Base-by-base conservation (phyloP, 2,888 invertebrate genomes). In the Hyposoter didymator region DNA sequence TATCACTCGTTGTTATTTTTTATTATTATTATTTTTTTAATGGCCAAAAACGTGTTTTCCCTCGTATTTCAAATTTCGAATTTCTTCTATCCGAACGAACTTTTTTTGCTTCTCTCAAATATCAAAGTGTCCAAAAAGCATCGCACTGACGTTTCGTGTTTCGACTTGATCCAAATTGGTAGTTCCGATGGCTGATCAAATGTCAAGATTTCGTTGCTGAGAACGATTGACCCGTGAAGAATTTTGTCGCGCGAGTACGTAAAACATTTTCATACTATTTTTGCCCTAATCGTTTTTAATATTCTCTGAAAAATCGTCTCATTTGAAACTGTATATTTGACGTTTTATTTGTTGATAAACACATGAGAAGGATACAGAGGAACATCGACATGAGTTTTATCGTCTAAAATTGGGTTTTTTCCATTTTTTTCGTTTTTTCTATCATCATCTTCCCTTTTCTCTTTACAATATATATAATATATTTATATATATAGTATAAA, bases 351-450 rank as follows among this genome's bases (percentile, higher is more conserved):
- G 59, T 76, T 82, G 76, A 80, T 76, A 80, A 85, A 85, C 85
- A 83, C 85, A 85, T 80, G 85, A 85, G 85, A 85, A 85, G 83
- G 83, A 83, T 78, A 78, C 80, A 83, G 83, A 85, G 78, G 81
- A 85, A 85, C 85, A 84, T 84, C 81, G 85, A 87, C 84, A 85
- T 84, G 80, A 80, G 72, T 82, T 73, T 82, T 85, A 83, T 84
- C 78, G 80, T 88, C 64, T 62, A 78, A 82, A 76, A 78, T 76
- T 78, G 39, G 7, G 72, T 59, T 85, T 85, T 86, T 84, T 78
- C 19, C n/a, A 19, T 85, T 86, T 86, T 82, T 78, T 52, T 10
- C 10, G 7, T 39, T 39, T 8, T 39, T 39, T 39, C 39, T 39
- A 39, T 39, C 74, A 85, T 84, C 79, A 85, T 88, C 79, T 82